Base-by-base conservation (phyloP, 2,113 vertebrate species). In the Acanthochromis polyacanthus region DNA sequence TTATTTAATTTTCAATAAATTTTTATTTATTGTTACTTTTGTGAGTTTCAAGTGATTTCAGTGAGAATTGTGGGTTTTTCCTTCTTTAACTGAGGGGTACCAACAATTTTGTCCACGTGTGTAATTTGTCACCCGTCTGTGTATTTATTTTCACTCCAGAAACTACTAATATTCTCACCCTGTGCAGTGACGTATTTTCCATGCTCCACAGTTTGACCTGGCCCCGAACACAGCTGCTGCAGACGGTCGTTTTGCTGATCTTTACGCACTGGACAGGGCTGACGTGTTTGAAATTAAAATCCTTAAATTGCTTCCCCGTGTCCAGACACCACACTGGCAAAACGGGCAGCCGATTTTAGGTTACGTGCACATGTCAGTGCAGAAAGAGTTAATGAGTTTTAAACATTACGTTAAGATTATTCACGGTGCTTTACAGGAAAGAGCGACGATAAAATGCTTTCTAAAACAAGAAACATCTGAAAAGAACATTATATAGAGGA, bases 161-260 rank as follows among this genome's bases (percentile, higher is more conserved):
- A 38, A 55, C 20, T 15, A 6, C 23, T 28, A 0, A 43, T 20
- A 14, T 12, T 53, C 71, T 88, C 73, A 97, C 97, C 94, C 96
- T 96, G 51, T 97, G 76, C 45, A 97, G 82, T 7, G 87, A 57
- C 0, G 85, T 93, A 0, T 62, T 93, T 16, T 88, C 84, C 16
- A 91, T n/a, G 52, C 94, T 82, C 97, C 97, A 99, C 40, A 98
- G 87, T 75, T 96, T 97, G 71, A 98, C 85, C 3, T 93, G 19
- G n/a, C 97, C 97, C 53, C 22, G 90, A 16, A 94, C 87, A 45
- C 96, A 96, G 82, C 95, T 93, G 22, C 97, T 98, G 80, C 95
- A 93, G 0, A 98, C 90, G 0, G 80, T 80, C 1, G 58, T 81
- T 0, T 82, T 48, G 1, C 74, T 91, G 75, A 94, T 95, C 93